phyloP scores from a whole-genome alignment of 2,888 invertebrate genomes.

The Tiphia femorata region DNA sequence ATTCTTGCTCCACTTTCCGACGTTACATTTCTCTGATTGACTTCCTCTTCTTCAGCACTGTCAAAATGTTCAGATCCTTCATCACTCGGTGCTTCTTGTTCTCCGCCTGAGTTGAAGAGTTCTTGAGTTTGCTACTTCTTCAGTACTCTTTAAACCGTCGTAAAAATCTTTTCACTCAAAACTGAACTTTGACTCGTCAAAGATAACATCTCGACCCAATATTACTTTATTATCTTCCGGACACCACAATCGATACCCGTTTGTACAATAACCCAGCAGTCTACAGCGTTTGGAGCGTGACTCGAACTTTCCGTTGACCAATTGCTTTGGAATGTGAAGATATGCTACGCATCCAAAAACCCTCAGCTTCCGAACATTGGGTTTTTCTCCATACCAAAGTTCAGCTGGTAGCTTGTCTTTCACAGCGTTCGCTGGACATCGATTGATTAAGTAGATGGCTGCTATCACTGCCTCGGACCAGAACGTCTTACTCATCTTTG shows the following conservation, averaged over 20 bases:
- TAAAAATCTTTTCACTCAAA: not conserved
- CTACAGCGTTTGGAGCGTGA: conserved; percentile 27
- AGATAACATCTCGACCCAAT: conserved; percentile 38
- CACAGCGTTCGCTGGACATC: not conserved
- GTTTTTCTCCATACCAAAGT: not conserved
- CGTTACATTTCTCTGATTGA: not conserved
- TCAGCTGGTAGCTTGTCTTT: not conserved
- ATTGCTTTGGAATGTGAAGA: not conserved
- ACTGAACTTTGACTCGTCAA: conserved; percentile 27
- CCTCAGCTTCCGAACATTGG: not conserved
- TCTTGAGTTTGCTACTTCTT: not conserved
- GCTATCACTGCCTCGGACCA: not conserved
- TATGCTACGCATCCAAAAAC: not conserved
- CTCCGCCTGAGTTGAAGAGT: not conserved
- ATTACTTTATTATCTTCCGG: conserved; percentile 27
- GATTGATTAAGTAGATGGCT: not conserved
- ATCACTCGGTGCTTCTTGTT: not conserved
- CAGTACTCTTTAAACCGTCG: not conserved
- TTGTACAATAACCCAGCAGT: conserved; percentile 39
- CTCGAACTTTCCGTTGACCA: conserved; percentile 22
- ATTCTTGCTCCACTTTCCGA: not conserved
- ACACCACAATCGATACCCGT: conserved; percentile 42
- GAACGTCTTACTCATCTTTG: not conserved
- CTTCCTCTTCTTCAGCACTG: not conserved
- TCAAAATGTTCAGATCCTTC: not conserved